Conservation (phyloP, 2,888 invertebrate species). For the Eumacrocentrus americanus region DNA sequence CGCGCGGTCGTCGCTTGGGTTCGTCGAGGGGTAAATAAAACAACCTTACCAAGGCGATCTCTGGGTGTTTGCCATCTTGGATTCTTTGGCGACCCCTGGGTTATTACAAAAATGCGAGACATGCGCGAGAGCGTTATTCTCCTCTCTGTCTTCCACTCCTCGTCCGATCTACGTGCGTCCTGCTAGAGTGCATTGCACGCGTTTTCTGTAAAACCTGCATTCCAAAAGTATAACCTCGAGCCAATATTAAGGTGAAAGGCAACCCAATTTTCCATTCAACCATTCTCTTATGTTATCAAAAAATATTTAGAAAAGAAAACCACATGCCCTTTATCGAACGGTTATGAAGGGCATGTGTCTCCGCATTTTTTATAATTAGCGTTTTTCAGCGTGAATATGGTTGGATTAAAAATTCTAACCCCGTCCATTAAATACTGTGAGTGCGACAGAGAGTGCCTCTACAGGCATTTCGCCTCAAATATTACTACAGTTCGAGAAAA, state of each 20-base stretch:
- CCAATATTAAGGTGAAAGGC: background rate
- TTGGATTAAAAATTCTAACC: too few relatives aligned
- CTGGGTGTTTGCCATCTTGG: constrained; percentile 51
- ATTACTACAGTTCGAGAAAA: background rate
- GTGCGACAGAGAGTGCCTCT: too few relatives aligned
- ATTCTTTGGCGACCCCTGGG: constrained; percentile 56
- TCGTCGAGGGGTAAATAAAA: constrained; percentile 36
- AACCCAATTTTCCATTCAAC: too few relatives aligned
- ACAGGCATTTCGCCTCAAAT: background rate
- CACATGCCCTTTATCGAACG: too few relatives aligned
- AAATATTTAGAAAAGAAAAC: constrained; percentile 8
- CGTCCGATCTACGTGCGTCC: background rate
- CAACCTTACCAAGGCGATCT: constrained; percentile 17
- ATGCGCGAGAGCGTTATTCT: constrained; percentile 41
- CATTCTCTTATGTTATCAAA: too few relatives aligned
- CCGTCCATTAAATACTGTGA: background rate
- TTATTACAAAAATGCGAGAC: constrained; percentile 52
- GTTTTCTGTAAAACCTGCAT: background rate
- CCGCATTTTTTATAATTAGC: too few relatives aligned
- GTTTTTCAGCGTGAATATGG: too few relatives aligned
- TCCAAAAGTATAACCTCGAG: background rate
- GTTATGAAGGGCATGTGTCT: too few relatives aligned
- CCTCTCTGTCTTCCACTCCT: constrained; percentile 34
- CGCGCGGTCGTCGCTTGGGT: constrained; percentile 32
- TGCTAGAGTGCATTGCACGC: background rate